phyloP scores from a whole-genome alignment of 2,797 vertebrate species.

The Sebastes steindachneri region DNA sequence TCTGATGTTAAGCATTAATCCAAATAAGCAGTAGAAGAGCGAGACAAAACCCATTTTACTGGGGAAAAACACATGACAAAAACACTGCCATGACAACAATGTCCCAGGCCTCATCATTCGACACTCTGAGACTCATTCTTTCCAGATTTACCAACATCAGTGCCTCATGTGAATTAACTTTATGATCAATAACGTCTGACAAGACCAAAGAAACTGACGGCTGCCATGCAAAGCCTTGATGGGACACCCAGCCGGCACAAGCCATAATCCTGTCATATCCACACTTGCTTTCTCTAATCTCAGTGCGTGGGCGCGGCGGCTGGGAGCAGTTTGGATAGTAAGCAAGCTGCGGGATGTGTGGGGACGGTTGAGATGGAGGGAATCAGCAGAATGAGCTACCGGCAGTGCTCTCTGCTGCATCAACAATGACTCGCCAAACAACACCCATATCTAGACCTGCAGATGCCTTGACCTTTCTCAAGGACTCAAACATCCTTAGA shows the following conservation, averaged over 20 bases:
- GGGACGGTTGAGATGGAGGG: background rate
- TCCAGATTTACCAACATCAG: background rate
- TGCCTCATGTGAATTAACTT: background rate
- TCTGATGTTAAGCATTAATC: background rate
- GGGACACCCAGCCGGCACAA: conserved; percentile 27
- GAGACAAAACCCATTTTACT: background rate
- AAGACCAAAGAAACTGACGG: background rate
- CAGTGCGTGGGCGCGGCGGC: conserved; percentile 22
- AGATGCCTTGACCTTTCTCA: conserved; percentile 1
- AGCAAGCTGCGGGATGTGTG: conserved; percentile 49
- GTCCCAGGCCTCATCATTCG: background rate
- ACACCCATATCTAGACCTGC: background rate
- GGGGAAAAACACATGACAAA: background rate
- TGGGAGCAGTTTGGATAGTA: conserved; percentile 46
- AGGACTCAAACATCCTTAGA: background rate
- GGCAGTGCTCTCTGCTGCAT: background rate
- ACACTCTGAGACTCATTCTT: background rate
- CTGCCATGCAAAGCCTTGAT: conserved; percentile 4
- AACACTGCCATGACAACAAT: background rate
- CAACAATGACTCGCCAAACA: background rate
- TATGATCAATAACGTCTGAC: background rate
- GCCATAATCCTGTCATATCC: conserved; percentile 65
- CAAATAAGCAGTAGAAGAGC: background rate
- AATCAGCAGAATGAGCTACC: background rate
- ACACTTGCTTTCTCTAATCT: conserved; percentile 63